These are phyloP conservation scores for Proisotoma minuta DNA, from an alignment of 2,888 invertebrate species.

Conservation along the genomic window DNA sequence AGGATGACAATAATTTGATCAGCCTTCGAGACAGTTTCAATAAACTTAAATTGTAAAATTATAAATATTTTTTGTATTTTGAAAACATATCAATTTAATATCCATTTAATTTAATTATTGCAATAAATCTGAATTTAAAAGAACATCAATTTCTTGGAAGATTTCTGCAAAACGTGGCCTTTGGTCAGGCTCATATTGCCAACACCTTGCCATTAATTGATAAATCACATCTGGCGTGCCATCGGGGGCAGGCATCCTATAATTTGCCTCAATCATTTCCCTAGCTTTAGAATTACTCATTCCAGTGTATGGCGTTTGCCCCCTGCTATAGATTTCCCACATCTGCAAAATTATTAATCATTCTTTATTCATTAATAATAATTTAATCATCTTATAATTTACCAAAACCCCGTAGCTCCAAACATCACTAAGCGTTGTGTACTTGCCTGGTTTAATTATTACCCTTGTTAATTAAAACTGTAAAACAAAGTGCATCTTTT, in stretches of 20 bases:
- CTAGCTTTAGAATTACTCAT: conserved; percentile 89
- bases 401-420: conserved; percentile 92
- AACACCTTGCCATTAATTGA: conserved; percentile 83
- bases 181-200: conserved; percentile 88
- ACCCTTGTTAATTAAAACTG: too few relatives aligned
- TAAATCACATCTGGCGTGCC: conserved; percentile 78
- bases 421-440: conserved; percentile 90
- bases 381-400: too few relatives aligned
- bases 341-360: too few relatives aligned
- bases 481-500: too few relatives aligned
- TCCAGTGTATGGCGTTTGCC: conserved; percentile 88
- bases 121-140: conserved; percentile 39
- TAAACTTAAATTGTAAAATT: not conserved
- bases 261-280: conserved; percentile 88
- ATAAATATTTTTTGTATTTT: too few relatives aligned
- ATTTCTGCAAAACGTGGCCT: conserved; percentile 90
- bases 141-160: conserved; percentile 38
- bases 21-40: not conserved
- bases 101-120: too few relatives aligned
- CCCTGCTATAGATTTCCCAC: conserved; percentile 95
- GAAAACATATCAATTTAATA: too few relatives aligned
- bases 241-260: conserved; percentile 87
- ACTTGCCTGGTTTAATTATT: too few relatives aligned
- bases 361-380: too few relatives aligned
- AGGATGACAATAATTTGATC: not conserved